These are phyloP conservation scores for Asobara japonica DNA, from an alignment of 1,140 invertebrate genomes.

Conservation along the genomic window DNA sequence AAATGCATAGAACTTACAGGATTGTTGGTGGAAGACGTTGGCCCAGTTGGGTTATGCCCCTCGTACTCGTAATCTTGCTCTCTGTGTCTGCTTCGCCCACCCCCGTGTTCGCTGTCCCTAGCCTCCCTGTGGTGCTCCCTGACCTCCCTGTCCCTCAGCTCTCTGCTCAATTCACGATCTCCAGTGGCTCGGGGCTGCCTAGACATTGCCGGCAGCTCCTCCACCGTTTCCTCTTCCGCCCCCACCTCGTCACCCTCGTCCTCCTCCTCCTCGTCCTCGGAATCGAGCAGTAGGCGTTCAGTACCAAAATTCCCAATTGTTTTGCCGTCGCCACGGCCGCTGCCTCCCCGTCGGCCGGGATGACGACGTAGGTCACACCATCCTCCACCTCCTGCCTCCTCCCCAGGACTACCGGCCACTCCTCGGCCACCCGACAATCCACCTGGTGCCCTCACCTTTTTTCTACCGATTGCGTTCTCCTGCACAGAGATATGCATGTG, in stretches of 20 bases:
- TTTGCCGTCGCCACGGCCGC: slow-evolving; percentile 44
- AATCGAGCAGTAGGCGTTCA: slow-evolving; percentile 63
- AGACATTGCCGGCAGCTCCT: slow-evolving; percentile 54
- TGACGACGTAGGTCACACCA: slow-evolving; percentile 61
- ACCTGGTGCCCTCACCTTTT: slow-evolving; percentile 56
- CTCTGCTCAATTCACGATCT: slow-evolving; percentile 33
- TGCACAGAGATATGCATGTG: too few relatives aligned
- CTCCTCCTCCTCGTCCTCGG: slow-evolving; percentile 53
- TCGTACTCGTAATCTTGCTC: slow-evolving; percentile 53
- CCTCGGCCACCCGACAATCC: slow-evolving; percentile 37
- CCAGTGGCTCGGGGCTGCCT: slow-evolving; percentile 49
- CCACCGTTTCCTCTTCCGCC: slow-evolving; percentile 40
- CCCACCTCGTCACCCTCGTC: slow-evolving; percentile 24
- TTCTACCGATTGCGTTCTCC: slow-evolving; percentile 39
- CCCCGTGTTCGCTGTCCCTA: slow-evolving; percentile 37
- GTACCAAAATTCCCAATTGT: too few relatives aligned
- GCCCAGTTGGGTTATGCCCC: slow-evolving; percentile 39
- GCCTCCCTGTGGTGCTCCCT: slow-evolving; percentile 46
- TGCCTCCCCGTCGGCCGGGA: slow-evolving; percentile 55
- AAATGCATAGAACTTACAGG: slow-evolving; percentile 48
- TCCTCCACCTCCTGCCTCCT: slow-evolving; percentile 52
- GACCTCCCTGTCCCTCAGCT: slow-evolving; percentile 41
- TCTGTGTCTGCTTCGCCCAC: slow-evolving; percentile 21
- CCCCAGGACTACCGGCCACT: slow-evolving; percentile 45
- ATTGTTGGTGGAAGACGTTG: slow-evolving; percentile 52